These are phyloP conservation scores for Strigamia transsilvanica DNA, from an alignment of 2,888 invertebrate species.

Conservation along the genomic window DNA sequence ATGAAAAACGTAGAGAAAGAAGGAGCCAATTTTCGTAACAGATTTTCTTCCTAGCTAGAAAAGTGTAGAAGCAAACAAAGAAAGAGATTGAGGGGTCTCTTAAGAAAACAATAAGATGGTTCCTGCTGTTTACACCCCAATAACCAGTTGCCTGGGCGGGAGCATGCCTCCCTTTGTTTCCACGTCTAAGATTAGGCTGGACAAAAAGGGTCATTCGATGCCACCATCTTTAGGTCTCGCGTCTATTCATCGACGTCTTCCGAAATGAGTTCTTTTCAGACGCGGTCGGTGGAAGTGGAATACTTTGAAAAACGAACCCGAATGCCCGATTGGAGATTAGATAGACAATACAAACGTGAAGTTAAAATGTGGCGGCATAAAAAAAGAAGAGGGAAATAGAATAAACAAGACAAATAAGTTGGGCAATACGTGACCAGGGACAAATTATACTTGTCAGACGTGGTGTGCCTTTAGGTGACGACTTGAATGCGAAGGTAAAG, in stretches of 20 bases:
- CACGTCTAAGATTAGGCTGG: constrained; percentile 37
- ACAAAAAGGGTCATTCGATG: constrained; percentile 40
- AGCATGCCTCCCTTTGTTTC: constrained; percentile 42
- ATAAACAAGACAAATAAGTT: constrained; percentile 18
- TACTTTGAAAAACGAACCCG: constrained; percentile 6
- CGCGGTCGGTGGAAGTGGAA: not conserved
- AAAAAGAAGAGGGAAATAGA: not conserved
- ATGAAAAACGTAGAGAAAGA: not conserved
- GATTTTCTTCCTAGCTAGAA: not conserved
- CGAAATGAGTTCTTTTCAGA: constrained; percentile 21
- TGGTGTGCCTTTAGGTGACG: not conserved
- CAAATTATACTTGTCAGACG: constrained; percentile 43
- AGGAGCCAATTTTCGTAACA: not conserved
- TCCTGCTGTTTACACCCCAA: constrained; percentile 49
- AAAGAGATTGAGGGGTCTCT: constrained; percentile 45
- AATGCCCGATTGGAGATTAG: not conserved
- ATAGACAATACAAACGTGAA: not conserved
- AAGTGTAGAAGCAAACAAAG: constrained; percentile 10
- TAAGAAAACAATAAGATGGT: constrained; percentile 43
- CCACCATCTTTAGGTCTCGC: not conserved
- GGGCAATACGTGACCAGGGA: constrained; percentile 14
- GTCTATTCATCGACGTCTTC: constrained; percentile 32
- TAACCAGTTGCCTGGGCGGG: constrained; percentile 42
- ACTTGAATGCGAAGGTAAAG: not conserved
- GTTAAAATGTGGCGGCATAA: not conserved